A percentile compares a stretch with the other conserved stretches of the same genome.
Conservation (phyloP, 2,113 vertebrate species). For the Lagopus leucura region DNA sequence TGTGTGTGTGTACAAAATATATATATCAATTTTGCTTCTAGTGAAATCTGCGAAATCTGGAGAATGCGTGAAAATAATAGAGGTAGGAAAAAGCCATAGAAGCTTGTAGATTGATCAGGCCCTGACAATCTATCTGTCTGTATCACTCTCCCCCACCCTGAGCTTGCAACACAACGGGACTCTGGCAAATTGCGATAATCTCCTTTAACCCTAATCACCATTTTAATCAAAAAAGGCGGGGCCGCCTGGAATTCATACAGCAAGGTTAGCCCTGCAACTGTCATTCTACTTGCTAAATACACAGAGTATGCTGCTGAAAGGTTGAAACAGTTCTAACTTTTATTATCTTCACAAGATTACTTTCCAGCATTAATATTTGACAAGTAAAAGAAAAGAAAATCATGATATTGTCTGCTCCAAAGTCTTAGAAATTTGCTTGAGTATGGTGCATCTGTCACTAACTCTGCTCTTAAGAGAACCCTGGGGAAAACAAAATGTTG, state of each 20-base stretch:
- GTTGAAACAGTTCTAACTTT: slow-evolving; percentile 25
- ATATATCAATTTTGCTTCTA: background rate
- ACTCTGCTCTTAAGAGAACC: background rate
- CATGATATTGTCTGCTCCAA: background rate
- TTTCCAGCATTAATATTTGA: slow-evolving; percentile 34
- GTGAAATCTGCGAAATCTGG: background rate
- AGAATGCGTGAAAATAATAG: background rate
- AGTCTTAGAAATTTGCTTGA: background rate
- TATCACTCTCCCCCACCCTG: background rate
- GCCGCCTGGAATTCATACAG: background rate
- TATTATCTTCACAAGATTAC: slow-evolving; percentile 44
- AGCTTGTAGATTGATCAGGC: background rate
- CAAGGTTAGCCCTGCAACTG: background rate
- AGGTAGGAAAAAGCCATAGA: background rate
- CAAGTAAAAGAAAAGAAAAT: slow-evolving; percentile 37
- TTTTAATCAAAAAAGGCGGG: slow-evolving; percentile 47
- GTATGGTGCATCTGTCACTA: background rate
- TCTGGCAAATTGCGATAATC: slow-evolving; percentile 42
- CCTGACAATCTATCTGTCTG: background rate
- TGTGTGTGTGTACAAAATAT: background rate
- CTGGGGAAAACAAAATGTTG: background rate
- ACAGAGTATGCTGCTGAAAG: background rate
- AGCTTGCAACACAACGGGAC: background rate
- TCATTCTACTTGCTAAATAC: slow-evolving; percentile 25
- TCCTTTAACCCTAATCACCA: slow-evolving; percentile 44